phyloP scores from a whole-genome alignment of 1,140 invertebrate species.

The Cyclina sinensis region DNA sequence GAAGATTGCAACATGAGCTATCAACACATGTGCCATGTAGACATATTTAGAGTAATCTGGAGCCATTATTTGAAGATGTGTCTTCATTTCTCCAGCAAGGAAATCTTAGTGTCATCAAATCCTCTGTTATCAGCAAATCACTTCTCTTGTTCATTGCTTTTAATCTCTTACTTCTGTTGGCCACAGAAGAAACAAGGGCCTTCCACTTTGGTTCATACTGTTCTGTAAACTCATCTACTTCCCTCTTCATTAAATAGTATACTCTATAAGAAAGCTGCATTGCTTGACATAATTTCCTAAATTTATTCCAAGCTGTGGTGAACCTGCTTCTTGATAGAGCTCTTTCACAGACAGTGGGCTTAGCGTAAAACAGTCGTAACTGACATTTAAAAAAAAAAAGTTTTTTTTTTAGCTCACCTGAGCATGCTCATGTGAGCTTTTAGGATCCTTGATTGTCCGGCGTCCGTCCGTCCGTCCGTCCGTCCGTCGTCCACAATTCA shows the following conservation, averaged over 20 bases:
- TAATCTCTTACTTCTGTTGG: constrained; percentile 12
- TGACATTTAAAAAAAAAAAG: too few relatives aligned
- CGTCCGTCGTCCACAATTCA: too few relatives aligned
- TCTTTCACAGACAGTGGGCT: constrained; percentile 55
- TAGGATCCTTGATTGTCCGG: too few relatives aligned
- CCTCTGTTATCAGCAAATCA: constrained; percentile 21
- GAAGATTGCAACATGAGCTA: constrained; percentile 43
- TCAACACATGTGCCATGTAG: constrained; percentile 7
- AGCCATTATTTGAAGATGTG: background rate
- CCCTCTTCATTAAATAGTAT: background rate
- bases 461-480: too few relatives aligned
- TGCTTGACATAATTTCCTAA: constrained; percentile 64
- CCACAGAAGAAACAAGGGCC: constrained; percentile 35
- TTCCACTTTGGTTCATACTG: constrained; percentile 57
- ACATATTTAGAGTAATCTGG: background rate
- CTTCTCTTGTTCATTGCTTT: constrained; percentile 44
- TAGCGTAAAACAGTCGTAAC: too few relatives aligned
- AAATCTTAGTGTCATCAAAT: constrained; percentile 39
- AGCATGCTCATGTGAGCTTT: too few relatives aligned
- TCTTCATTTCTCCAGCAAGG: background rate
- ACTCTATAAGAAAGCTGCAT: background rate
- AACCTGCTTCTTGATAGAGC: constrained; percentile 13
- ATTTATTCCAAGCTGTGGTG: constrained; percentile 48
- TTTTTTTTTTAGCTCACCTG: too few relatives aligned
- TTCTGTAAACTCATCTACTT: constrained; percentile 33